Percentiles rank a stretch among this genome's conserved stretches.
Evolutionary conservation across 2,888 invertebrate species (phyloP).

Genomic region (Aromia moschata): DNA sequence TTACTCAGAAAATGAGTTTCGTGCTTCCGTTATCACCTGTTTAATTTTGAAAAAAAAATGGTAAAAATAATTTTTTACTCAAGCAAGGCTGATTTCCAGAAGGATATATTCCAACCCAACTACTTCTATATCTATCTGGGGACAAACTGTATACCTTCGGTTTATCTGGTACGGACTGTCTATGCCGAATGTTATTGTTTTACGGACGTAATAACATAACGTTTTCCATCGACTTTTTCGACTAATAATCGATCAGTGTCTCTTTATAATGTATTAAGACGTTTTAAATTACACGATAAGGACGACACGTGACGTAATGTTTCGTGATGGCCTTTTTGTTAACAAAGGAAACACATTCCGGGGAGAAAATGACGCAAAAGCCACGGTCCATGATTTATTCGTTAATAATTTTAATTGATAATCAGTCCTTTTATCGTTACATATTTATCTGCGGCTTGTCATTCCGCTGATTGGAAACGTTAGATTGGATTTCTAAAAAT

Average conservation of each 20-base stretch:
- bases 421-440: neutral
- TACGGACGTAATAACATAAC: neutral
- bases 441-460: neutral
- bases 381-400: constrained; percentile 2
- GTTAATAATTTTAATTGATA: constrained; percentile 6
- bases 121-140: too few relatives aligned
- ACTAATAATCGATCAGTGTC: constrained; percentile 11
- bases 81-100: too few relatives aligned
- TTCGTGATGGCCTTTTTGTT: constrained; percentile 1
- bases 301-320: constrained; percentile 7
- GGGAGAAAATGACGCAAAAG: neutral
- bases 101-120: too few relatives aligned
- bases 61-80: too few relatives aligned
- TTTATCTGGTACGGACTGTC: neutral
- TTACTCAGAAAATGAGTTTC: too few relatives aligned
- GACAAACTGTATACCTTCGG: constrained; percentile 5
- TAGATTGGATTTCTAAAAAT: neutral
- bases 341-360: neutral
- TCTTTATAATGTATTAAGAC: constrained; percentile 10
- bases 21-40: neutral
- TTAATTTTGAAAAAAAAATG: neutral
- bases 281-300: constrained; percentile 7
- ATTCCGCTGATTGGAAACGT: neutral
- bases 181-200: constrained; percentile 1
- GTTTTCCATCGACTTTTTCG: constrained; percentile 2